Conservation (phyloP, 1,140 invertebrate species). For the Eurosta solidaginis region DNA sequence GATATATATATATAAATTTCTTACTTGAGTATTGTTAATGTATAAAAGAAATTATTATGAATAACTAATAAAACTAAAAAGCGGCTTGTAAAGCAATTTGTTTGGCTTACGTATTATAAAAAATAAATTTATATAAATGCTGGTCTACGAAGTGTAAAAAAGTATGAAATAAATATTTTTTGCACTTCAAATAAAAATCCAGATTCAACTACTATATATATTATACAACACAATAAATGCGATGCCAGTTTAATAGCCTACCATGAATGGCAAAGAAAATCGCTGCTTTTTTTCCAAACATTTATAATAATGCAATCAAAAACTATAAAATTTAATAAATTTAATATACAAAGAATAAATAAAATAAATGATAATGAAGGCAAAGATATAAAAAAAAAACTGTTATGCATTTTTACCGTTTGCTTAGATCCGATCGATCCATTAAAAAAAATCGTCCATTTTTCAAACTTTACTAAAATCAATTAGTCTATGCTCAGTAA, state of each 20-base stretch:
- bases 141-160: too few species aligned
- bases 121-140: background rate
- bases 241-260: background rate
- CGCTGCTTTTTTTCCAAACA: slow-evolving; percentile 12
- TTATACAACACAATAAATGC: background rate
- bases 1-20: too few species aligned
- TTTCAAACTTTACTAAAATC: too few species aligned
- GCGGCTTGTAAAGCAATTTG: background rate
- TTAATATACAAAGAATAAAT: background rate
- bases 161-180: background rate
- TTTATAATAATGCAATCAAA: slow-evolving; percentile 23
- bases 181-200: background rate
- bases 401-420: too few species aligned
- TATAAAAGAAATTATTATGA: background rate
- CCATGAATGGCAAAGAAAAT: background rate
- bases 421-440: too few species aligned
- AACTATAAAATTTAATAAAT: background rate
- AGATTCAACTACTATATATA: too few species aligned
- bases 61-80: background rate
- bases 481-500: too few species aligned
- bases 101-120: background rate
- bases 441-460: too few species aligned
- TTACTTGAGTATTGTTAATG: background rate
- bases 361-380: too few species aligned
- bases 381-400: too few species aligned